A percentile compares a stretch with the other conserved stretches of the same genome.
phyloP scores from a whole-genome alignment of 2,113 vertebrate genomes.

The Mandrillus leucophaeus region DNA sequence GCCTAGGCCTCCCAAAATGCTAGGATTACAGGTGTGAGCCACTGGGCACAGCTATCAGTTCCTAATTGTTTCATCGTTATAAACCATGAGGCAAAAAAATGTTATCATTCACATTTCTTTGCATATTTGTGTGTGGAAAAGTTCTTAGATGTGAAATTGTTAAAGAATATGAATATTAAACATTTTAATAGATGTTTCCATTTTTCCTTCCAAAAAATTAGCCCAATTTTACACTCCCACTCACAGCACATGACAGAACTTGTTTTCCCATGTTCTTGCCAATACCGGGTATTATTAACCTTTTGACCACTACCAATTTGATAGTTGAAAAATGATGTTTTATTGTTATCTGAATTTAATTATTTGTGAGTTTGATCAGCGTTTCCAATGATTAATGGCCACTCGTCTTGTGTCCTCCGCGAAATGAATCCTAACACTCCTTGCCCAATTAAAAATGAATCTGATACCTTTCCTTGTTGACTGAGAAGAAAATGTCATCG shows the following conservation, averaged over 20 bases:
- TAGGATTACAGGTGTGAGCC: too few relatives aligned
- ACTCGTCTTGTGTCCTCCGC: neutral
- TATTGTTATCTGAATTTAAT: slow-evolving; percentile 60
- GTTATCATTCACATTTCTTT: neutral
- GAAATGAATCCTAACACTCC: neutral
- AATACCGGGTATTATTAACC: slow-evolving; percentile 36
- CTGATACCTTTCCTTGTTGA: neutral
- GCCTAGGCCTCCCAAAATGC: too few relatives aligned
- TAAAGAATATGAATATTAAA: neutral
- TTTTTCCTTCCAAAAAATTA: slow-evolving; percentile 37
- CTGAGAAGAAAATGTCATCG: neutral
- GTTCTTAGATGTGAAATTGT: neutral
- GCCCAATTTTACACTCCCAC: neutral
- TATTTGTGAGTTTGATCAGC: slow-evolving; percentile 46
- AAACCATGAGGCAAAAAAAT: neutral
- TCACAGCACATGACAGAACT: neutral
- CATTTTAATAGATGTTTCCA: neutral
- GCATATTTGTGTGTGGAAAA: neutral
- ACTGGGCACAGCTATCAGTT: neutral
- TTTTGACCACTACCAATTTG: slow-evolving; percentile 59
- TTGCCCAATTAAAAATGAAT: neutral
- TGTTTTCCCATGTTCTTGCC: slow-evolving; percentile 34
- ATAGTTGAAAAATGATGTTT: slow-evolving; percentile 45
- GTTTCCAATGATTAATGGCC: neutral
- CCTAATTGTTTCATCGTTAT: neutral